A percentile compares a stretch with the other conserved stretches of the same genome.
phyloP scores from a whole-genome alignment of 2,888 invertebrate genomes.

The Idaea biselata region DNA sequence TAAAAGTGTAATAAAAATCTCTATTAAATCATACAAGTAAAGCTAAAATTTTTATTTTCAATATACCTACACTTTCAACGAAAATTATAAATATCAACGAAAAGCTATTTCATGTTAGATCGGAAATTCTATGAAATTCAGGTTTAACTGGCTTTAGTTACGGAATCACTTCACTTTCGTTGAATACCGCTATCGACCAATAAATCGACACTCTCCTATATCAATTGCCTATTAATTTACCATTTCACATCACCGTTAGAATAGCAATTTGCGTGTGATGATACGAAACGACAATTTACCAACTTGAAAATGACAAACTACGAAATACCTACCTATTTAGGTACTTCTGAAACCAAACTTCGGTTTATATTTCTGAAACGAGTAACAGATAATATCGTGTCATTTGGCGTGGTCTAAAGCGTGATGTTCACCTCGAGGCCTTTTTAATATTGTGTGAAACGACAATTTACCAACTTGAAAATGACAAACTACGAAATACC shows the following conservation, averaged over 20 bases:
- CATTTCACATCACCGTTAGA: not conserved
- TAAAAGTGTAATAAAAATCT: not conserved
- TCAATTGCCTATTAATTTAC: not conserved
- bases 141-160: not conserved
- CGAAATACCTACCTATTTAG: no score
- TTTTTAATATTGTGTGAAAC: constrained; percentile 42
- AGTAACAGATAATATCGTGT: no score
- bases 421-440: constrained; percentile 13
- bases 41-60: not conserved
- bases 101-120: not conserved
- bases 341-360: no score
- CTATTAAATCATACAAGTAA: no score
- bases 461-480: no score
- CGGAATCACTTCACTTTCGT: not conserved
- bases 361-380: no score
- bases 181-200: not conserved
- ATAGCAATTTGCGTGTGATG: not conserved
- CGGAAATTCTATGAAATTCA: not conserved
- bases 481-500: no score
- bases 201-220: not conserved
- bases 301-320: not conserved
- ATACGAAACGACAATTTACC: not conserved
- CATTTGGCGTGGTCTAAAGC: not conserved
- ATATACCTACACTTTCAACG: not conserved
- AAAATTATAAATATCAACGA: not conserved